phyloP scores from a whole-genome alignment of 1,140 invertebrate species.

The Zophobas atratus region DNA sequence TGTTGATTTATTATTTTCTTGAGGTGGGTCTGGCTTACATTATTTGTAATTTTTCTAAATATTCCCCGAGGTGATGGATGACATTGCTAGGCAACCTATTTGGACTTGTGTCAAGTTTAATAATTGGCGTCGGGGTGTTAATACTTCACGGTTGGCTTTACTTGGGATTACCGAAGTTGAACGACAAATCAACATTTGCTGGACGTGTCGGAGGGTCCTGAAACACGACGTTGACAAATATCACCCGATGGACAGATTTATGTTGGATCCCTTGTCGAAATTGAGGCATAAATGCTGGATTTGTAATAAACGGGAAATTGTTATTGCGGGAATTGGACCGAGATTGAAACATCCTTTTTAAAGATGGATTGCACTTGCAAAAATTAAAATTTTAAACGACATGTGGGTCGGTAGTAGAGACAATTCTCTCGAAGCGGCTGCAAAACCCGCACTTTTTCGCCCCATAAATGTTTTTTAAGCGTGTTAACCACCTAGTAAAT shows the following conservation, averaged over 20 bases:
- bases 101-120: conserved; percentile 23
- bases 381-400: no score
- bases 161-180: conserved; percentile 10
- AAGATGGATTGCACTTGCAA: no score
- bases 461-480: no score
- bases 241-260: neutral
- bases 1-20: conserved; percentile 10
- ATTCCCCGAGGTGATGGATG: neutral
- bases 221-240: conserved; percentile 20
- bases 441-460: no score
- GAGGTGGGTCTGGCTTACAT: neutral
- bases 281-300: neutral
- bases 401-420: no score
- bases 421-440: no score
- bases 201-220: neutral
- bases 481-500: no score
- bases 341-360: no score
- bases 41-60: conserved; percentile 11
- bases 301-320: no score
- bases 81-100: conserved; percentile 18
- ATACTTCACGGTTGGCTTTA: neutral
- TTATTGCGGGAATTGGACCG: no score
- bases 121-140: neutral
- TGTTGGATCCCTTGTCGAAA: neutral
- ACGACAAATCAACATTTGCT: conserved; percentile 18